These are phyloP conservation scores for Amblyraja radiata DNA, from an alignment of 2,797 vertebrate species.

Conservation along the genomic window DNA sequence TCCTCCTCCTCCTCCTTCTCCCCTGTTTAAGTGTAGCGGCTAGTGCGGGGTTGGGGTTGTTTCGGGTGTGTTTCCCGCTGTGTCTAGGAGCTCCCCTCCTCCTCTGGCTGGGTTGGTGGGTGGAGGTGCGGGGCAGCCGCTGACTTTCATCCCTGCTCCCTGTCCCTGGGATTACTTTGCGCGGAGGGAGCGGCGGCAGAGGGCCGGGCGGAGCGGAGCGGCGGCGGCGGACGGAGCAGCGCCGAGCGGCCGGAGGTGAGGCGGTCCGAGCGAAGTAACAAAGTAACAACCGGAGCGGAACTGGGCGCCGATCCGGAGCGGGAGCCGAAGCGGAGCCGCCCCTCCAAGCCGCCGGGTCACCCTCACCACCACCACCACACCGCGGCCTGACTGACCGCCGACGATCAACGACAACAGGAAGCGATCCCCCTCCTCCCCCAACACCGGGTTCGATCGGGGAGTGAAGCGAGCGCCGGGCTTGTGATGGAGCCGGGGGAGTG, in stretches of 20 bases:
- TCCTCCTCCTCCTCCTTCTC: too few species aligned
- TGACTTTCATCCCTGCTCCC: background rate
- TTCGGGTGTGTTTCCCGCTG: too few species aligned
- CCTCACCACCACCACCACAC: too few species aligned
- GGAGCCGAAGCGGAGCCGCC: background rate
- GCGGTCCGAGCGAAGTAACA: slow-evolving; percentile 25
- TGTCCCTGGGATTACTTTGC: slow-evolving; percentile 13
- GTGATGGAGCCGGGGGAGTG: background rate
- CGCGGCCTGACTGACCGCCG: too few species aligned
- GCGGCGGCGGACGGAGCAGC: slow-evolving; percentile 9
- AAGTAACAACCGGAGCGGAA: slow-evolving; percentile 31
- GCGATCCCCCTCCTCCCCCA: background rate
- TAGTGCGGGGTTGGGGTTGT: too few species aligned
- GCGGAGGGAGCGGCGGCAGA: background rate
- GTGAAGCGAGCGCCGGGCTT: background rate
- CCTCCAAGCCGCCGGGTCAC: too few species aligned
- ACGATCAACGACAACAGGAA: background rate
- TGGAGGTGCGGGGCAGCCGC: background rate
- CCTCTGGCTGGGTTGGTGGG: background rate
- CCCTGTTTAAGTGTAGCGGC: too few species aligned
- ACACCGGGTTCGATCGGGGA: background rate
- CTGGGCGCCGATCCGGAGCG: background rate
- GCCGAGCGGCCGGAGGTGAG: slow-evolving; percentile 18
- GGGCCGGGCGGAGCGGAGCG: background rate
- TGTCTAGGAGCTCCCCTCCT: too few species aligned